Evolutionary conservation across 37 sponge, comb jelly and placozoan genomes (phyloP).

Genomic region (Spongilla lacustris): DNA sequence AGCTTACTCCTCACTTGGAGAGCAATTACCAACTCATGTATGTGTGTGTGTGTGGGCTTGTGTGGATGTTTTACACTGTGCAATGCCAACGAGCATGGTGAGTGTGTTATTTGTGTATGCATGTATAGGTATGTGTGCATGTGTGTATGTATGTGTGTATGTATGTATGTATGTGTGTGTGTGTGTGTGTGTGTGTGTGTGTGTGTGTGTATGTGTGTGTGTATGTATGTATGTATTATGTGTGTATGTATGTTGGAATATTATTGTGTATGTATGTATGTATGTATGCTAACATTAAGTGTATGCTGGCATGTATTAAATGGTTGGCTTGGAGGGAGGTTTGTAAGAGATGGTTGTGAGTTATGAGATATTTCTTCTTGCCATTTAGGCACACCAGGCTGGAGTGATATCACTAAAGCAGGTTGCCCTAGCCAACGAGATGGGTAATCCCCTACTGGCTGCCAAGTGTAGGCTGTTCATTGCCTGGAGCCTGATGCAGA

Average conservation of each 20-base stretch:
- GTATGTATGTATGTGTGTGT: constrained; percentile 27
- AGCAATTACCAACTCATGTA: constrained; percentile 45
- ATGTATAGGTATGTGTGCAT: not conserved
- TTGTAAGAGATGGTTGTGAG: not conserved
- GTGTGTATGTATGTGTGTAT: constrained; percentile 8
- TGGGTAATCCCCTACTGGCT: constrained; percentile 68
- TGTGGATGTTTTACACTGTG: too few species aligned
- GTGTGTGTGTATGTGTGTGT: constrained; percentile 28
- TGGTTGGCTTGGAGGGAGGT: too few species aligned
- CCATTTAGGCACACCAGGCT: constrained; percentile 64
- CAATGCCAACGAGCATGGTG: too few species aligned
- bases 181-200: not conserved
- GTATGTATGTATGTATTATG: not conserved
- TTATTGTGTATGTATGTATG: too few species aligned
- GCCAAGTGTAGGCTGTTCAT: constrained; percentile 53
- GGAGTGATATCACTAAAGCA: constrained; percentile 65
- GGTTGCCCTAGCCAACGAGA: constrained; percentile 53
- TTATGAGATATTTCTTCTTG: not conserved
- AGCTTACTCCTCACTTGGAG: constrained; percentile 84
- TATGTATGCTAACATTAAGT: too few species aligned
- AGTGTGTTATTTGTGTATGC: not conserved
- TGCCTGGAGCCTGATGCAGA: constrained; percentile 80
- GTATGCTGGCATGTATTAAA: too few species aligned
- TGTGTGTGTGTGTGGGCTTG: constrained; percentile 15
- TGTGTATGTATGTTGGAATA: too few species aligned